Evolutionary conservation across 2,888 invertebrate species (phyloP).

Genomic region (Elysia crispata): DNA sequence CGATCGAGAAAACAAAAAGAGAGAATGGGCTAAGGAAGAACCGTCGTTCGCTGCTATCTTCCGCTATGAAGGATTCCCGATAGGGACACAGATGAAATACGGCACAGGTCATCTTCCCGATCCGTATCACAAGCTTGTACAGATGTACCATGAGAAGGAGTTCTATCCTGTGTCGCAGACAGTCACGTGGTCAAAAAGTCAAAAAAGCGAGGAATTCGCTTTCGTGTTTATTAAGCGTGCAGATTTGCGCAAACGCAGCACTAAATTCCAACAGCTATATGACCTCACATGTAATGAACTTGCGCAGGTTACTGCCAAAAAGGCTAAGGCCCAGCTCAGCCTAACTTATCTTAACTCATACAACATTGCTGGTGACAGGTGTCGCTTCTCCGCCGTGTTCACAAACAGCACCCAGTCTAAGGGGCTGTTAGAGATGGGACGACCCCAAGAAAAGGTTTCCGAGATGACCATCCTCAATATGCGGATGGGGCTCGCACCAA

Average conservation of each 20-base stretch:
- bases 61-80: constrained; percentile 56
- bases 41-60: constrained; percentile 67
- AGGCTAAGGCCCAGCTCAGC: constrained; percentile 58
- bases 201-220: constrained; percentile 65
- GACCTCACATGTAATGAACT: constrained; percentile 60
- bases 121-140: constrained; percentile 66
- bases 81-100: constrained; percentile 63
- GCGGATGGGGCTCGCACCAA: constrained; percentile 61
- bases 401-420: constrained; percentile 58
- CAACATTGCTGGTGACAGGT: constrained; percentile 59
- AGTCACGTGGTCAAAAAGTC: constrained; percentile 60
- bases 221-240: constrained; percentile 66
- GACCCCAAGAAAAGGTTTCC: constrained; percentile 55
- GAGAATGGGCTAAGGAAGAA: constrained; percentile 62
- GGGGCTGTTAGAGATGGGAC: constrained; percentile 64
- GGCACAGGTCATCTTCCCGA: constrained; percentile 67
- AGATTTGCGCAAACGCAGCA: constrained; percentile 30
- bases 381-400: constrained; percentile 71
- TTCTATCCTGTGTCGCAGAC: constrained; percentile 69
- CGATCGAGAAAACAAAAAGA: constrained; percentile 51
- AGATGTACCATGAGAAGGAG: constrained; percentile 66
- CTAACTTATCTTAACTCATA: constrained; percentile 69
- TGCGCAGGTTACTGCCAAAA: constrained; percentile 57
- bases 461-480: constrained; percentile 58
- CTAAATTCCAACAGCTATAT: constrained; percentile 62